Percentiles rank a stretch among this genome's conserved stretches.
phyloP scores from a whole-genome alignment of 2,113 vertebrate genomes.

The Garra rufa region DNA sequence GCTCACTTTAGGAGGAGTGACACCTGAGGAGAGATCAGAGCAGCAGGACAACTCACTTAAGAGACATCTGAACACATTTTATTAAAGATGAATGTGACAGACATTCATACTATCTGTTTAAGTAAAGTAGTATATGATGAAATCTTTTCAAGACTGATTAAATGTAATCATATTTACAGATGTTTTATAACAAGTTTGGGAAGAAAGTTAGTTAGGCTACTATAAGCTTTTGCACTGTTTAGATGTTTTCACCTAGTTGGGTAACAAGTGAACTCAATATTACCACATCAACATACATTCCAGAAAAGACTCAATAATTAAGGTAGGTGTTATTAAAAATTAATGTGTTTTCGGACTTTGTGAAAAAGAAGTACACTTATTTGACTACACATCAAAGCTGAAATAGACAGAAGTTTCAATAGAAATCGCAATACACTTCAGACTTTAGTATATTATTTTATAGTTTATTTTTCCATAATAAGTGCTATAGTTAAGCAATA shows the following conservation, averaged over 20 bases:
- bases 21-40: neutral
- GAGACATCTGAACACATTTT: neutral
- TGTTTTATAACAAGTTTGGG: neutral
- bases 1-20: constrained; percentile 57
- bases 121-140: neutral
- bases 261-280: neutral
- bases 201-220: neutral
- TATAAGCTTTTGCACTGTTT: neutral
- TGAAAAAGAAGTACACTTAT: no score
- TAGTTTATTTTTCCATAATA: neutral
- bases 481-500: no score
- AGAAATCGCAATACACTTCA: no score
- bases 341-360: no score
- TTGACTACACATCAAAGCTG: no score
- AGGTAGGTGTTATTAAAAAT: neutral
- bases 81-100: neutral
- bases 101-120: neutral
- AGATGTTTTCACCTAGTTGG: neutral
- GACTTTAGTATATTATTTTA: neutral
- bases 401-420: no score
- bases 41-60: neutral
- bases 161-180: neutral
- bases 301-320: neutral
- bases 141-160: neutral
- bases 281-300: neutral